Base-by-base conservation (phyloP, 2,113 vertebrate species). In the Isichthys henryi region DNA sequence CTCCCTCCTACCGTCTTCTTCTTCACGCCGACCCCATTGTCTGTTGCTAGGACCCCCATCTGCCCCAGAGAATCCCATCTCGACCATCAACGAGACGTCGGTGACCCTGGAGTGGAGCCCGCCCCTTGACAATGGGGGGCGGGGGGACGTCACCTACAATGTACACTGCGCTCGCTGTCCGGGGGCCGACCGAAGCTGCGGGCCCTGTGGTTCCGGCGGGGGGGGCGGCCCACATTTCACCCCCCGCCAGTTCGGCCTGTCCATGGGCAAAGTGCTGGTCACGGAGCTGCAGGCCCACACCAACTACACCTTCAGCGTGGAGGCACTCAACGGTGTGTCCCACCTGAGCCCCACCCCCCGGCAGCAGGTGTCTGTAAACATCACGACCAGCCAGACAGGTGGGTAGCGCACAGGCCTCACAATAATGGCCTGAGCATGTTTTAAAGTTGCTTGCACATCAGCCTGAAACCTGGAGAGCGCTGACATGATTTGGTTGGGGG, bases 381-480 rank as follows among this genome's bases (percentile, higher is more conserved):
- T 97, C 91, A 97, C 96, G 27, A 97, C 96, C 2, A 95, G 96
- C 48, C 96, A 97, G 93, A 96, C 96, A 92, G 96, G 96, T 97
- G 91, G 86, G 91, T 7, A 17, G 11, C 3, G 15, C 9, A 80
- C 0, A 80, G 74, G 74, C 74, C 15, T 80, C 35, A 8, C 17
- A 43, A 80, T 80, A 19, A 19, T 35, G 74, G 13, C 74, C 74
- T 80, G 74, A 21, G 6, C 74, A 80, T 43, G 43, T 43, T 43
- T 19, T 80, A 19, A 80, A 80, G 70, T 74, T 19, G 27, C 27
- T 9, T 31, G 11, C 70, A 77, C 5, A 5, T 77, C 31, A 15
- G 70, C 70, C 70, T 77, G 31, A 77, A 39, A 39, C 70, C 35
- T 15, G 70, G 70, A 77, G 35, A 77, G 31, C 31, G 5, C 31